Base-by-base conservation (phyloP, 2,797 vertebrate species). In the Fundulus diaphanus region DNA sequence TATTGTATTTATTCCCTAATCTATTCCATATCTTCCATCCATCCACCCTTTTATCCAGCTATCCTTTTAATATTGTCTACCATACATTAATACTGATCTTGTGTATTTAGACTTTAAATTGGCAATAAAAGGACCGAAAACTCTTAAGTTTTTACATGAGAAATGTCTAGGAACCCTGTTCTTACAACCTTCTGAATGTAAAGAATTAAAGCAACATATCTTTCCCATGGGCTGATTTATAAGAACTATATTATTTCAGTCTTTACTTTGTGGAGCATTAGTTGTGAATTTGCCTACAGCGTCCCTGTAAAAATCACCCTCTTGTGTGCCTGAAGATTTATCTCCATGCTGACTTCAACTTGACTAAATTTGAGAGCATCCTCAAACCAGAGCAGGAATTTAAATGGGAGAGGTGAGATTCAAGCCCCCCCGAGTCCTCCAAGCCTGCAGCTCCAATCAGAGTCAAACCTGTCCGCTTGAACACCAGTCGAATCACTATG, bases 401-500 rank as follows among this genome's bases (percentile, higher is more conserved):
- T 70, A 79, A 71, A 73, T 72, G 22, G 27, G 24, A 79, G 82
- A 79, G 48, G 54, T 54, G 70, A 85, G 65, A 76, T 82, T 66
- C 74, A 70, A 61, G 59, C 46, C 68, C 46, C 68, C 70, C 70
- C 40, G 42, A 29, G 44, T 81, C 72, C 70, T 70, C 20, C 57
- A n/a, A 51, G 61, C 68, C 68, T 33, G 48, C 71, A 76, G 73
- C 49, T 69, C 69, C 78, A n/a, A 22, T 59, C 46, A 4, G 76
- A 76, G 73, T 78, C 70, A 27, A 72, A 74, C 59, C 76, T 66
- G 52, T 76, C 40, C 6, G 35, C 57, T 74, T 63, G 68, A 79
- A 79, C 73, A 59, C 65, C 70, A 57, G 75, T 71, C 75, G 85
- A 85, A 89, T 88, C 76, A 79, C 83, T 85, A 71, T 5, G 33